Conservation (phyloP, 2,797 vertebrate genomes). For the Phoeniculus purpureus region DNA sequence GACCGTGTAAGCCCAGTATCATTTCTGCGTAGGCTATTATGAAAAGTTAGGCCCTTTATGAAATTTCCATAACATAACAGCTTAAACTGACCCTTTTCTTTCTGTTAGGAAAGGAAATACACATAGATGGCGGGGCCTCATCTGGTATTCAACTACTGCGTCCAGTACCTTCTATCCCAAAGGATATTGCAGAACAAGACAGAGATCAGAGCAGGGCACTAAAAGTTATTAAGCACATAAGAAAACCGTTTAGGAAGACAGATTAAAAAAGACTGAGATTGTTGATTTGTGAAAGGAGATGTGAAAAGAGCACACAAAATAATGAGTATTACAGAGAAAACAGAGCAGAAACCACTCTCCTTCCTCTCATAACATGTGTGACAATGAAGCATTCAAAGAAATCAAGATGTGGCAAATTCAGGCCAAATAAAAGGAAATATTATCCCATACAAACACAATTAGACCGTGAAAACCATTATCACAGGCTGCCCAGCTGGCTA, state of each 20-base stretch:
- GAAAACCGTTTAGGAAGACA: neutral
- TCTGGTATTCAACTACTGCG: neutral
- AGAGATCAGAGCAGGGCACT: neutral
- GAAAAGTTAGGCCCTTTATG: neutral
- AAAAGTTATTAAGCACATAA: neutral
- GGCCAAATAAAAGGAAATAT: neutral
- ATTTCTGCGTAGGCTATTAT: neutral
- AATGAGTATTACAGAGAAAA: neutral
- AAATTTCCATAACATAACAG: neutral
- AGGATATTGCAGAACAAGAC: conserved; percentile 14
- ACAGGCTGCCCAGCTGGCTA: neutral
- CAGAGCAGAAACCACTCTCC: neutral
- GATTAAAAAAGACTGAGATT: neutral
- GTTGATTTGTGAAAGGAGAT: conserved; percentile 6
- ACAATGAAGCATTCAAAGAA: conserved; percentile 13
- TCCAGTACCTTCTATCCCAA: neutral
- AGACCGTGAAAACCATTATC: neutral
- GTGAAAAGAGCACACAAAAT: neutral
- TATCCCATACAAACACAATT: neutral
- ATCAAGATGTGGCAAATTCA: conserved; percentile 20
- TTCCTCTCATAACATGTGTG: neutral
- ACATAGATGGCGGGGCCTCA: neutral
- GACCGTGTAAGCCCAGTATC: neutral
- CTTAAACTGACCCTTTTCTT: neutral
- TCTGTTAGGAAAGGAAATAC: neutral